phyloP scores from a whole-genome alignment of 2,888 invertebrate species.

The Ferdinandea cuprea region DNA sequence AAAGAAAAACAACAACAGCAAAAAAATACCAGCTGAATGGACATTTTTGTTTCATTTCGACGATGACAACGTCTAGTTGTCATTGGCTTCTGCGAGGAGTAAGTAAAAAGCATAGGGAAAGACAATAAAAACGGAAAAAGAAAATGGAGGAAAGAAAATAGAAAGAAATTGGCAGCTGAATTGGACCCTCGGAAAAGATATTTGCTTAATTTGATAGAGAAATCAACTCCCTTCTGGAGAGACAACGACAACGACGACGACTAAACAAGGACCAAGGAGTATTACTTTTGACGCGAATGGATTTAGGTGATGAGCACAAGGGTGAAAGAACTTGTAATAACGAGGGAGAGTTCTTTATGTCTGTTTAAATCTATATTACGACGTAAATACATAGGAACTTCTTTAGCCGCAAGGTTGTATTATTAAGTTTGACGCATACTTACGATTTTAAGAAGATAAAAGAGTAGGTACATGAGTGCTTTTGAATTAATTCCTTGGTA shows the following conservation, averaged over 20 bases:
- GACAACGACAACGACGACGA: neutral
- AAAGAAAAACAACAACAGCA: too few species aligned
- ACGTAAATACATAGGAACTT: neutral
- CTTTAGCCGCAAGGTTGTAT: neutral
- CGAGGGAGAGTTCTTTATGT: constrained; percentile 9
- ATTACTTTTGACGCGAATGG: constrained; percentile 31
- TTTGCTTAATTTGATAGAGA: constrained; percentile 63
- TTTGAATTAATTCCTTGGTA: constrained; percentile 1
- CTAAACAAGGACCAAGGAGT: constrained; percentile 1
- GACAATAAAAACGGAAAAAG: neutral
- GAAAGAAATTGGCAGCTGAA: constrained; percentile 66
- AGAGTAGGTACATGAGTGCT: constrained; percentile 1
- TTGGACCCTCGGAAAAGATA: constrained; percentile 50
- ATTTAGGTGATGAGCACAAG: constrained; percentile 6
- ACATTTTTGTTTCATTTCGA: constrained; percentile 41
- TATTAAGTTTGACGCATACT: constrained; percentile 7
- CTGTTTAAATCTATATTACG: neutral
- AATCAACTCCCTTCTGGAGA: constrained; percentile 4
- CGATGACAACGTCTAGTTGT: too few species aligned
- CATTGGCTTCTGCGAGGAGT: neutral
- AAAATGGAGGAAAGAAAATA: constrained; percentile 1
- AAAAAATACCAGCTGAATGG: constrained; percentile 30
- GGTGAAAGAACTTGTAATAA: constrained; percentile 9
- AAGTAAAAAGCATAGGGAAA: constrained; percentile 5
- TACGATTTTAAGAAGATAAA: neutral